A percentile compares a stretch with the other conserved stretches of the same genome.
phyloP scores from a whole-genome alignment of 1,140 invertebrate genomes.

The Panulirus ornatus region DNA sequence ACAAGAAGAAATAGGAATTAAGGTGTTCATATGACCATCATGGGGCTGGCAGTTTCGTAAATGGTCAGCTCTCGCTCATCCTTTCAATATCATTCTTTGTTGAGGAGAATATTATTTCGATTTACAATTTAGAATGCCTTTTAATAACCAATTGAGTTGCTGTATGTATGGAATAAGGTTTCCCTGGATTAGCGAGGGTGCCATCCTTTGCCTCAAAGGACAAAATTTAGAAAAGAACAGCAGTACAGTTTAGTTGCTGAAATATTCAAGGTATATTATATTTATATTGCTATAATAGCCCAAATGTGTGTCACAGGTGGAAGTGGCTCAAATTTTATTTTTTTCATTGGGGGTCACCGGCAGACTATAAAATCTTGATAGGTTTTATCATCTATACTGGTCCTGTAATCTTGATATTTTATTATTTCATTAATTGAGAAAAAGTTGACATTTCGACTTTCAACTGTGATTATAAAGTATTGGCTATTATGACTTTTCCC shows the following conservation, averaged over 20 bases:
- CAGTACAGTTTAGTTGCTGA: constrained; percentile 48
- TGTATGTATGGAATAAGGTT: not conserved
- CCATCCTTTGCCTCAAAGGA: constrained; percentile 25
- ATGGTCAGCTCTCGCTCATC: constrained; percentile 33
- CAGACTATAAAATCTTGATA: constrained; percentile 8
- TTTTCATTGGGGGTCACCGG: constrained; percentile 7
- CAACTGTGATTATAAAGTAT: constrained; percentile 63
- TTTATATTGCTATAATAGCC: constrained; percentile 58
- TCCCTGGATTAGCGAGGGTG: constrained; percentile 24
- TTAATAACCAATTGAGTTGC: not conserved
- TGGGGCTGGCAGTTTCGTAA: constrained; percentile 14
- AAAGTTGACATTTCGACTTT: constrained; percentile 18
- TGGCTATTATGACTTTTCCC: constrained; percentile 43
- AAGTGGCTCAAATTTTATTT: constrained; percentile 52
- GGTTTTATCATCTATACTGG: constrained; percentile 20
- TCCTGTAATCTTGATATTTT: not conserved
- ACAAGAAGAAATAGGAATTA: constrained; percentile 76
- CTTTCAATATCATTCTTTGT: constrained; percentile 11
- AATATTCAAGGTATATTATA: constrained; percentile 46
- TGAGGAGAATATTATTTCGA: constrained; percentile 17
- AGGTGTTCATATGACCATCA: not conserved
- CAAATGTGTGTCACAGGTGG: constrained; percentile 8
- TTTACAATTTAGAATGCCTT: constrained; percentile 3
- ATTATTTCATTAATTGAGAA: not conserved
- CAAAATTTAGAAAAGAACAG: constrained; percentile 16